Evolutionary conservation across 2,888 invertebrate species (phyloP).

Genomic region (Protodeltote pygarga): DNA sequence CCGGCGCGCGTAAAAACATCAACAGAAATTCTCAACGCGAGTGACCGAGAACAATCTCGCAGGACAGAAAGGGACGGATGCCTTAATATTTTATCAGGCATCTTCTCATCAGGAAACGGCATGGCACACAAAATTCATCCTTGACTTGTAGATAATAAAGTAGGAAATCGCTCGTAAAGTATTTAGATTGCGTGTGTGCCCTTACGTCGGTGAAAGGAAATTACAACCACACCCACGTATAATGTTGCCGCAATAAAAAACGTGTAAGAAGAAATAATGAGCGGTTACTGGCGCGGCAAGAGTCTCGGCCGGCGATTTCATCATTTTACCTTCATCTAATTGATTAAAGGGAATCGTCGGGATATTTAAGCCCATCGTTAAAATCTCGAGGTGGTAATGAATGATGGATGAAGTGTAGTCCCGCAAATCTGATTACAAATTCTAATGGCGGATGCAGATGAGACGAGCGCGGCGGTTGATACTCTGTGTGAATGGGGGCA

Average conservation of each 20-base stretch:
- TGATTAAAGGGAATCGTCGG: slow-evolving; percentile 77
- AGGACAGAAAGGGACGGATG: slow-evolving; percentile 79
- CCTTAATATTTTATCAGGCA: slow-evolving; percentile 85
- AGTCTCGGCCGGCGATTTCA: slow-evolving; percentile 70
- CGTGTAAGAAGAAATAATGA: slow-evolving; percentile 87
- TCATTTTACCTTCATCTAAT: slow-evolving; percentile 79
- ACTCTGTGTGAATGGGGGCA: slow-evolving; percentile 71
- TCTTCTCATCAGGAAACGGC: slow-evolving; percentile 74
- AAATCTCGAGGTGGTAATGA: slow-evolving; percentile 62
- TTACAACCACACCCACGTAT: slow-evolving; percentile 88
- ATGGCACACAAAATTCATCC: slow-evolving; percentile 50
- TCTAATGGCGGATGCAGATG: slow-evolving; percentile 78
- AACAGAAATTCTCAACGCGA: slow-evolving; percentile 69
- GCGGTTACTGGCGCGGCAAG: slow-evolving; percentile 84
- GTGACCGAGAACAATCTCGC: slow-evolving; percentile 69
- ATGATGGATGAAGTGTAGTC: slow-evolving; percentile 77
- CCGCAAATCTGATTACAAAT: slow-evolving; percentile 79
- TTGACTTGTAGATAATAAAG: slow-evolving; percentile 33
- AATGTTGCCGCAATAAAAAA: slow-evolving; percentile 87
- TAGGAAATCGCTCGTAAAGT: slow-evolving; percentile 49
- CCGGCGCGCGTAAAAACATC: slow-evolving; percentile 86
- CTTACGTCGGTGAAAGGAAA: slow-evolving; percentile 87
- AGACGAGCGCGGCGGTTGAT: slow-evolving; percentile 63
- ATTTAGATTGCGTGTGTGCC: slow-evolving; percentile 83
- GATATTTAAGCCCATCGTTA: slow-evolving; percentile 52